phyloP scores from a whole-genome alignment of 2,888 invertebrate species.

The Listrodromus nycthemerus region DNA sequence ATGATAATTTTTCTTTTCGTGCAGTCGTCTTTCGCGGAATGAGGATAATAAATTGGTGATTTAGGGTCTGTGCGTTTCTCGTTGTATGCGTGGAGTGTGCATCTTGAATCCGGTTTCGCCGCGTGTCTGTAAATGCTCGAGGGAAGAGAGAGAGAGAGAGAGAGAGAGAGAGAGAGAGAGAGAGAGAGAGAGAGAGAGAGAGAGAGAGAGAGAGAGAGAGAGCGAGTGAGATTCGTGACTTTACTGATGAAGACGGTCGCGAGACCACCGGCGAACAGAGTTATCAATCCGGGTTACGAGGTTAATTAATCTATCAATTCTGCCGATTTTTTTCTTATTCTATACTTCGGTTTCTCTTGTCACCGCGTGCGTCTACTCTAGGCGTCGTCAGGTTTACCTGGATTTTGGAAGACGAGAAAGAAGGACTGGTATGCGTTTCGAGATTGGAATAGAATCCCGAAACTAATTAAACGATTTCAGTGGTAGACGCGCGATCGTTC shows the following conservation, averaged over 20 bases:
- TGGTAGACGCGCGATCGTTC: slow-evolving; percentile 43
- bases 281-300: slow-evolving; percentile 72
- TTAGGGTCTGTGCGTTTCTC: slow-evolving; percentile 7
- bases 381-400: slow-evolving; percentile 22
- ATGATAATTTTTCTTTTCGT: slow-evolving; percentile 49
- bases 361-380: slow-evolving; percentile 11
- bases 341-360: slow-evolving; percentile 30
- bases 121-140: neutral
- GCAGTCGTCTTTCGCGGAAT: slow-evolving; percentile 45
- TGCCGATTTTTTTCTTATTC: slow-evolving; percentile 42
- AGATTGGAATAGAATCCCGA: slow-evolving; percentile 68
- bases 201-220: too few species aligned
- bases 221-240: slow-evolving; percentile 29
- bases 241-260: slow-evolving; percentile 58
- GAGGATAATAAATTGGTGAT: slow-evolving; percentile 58
- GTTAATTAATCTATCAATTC: slow-evolving; percentile 69
- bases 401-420: slow-evolving; percentile 49
- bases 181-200: too few species aligned
- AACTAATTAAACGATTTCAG: slow-evolving; percentile 66
- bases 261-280: slow-evolving; percentile 72
- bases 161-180: too few species aligned
- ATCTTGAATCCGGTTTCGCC: slow-evolving; percentile 62
- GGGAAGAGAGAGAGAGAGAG: neutral
- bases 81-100: slow-evolving; percentile 26
- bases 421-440: slow-evolving; percentile 43